Conservation (phyloP, 2,113 vertebrate genomes). For the Dunckerocampus dactyliophorus region DNA sequence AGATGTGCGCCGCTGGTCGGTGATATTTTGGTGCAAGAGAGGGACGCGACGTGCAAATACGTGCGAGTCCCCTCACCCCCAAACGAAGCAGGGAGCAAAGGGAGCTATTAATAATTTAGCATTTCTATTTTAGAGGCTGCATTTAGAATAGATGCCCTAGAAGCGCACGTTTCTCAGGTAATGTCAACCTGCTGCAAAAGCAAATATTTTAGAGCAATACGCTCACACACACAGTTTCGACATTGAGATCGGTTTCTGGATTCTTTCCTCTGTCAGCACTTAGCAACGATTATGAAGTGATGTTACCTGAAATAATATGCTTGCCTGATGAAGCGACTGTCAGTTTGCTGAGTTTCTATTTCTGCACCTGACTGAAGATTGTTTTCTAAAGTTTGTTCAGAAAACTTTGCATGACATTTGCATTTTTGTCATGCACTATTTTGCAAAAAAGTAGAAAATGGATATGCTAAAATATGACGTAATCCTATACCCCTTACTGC, state of each 20-base stretch:
- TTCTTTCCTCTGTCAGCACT: not conserved
- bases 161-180: not conserved
- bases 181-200: conserved; percentile 1
- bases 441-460: too few relatives aligned
- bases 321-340: too few relatives aligned
- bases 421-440: too few relatives aligned
- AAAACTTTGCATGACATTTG: too few relatives aligned
- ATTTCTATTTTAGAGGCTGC: conserved; percentile 1
- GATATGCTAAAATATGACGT: too few relatives aligned
- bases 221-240: not conserved
- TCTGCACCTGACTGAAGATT: too few relatives aligned
- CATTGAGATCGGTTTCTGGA: not conserved
- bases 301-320: too few relatives aligned
- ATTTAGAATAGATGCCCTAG: not conserved
- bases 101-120: conserved; percentile 1
- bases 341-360: too few relatives aligned
- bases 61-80: too few relatives aligned
- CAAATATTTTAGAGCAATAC: not conserved
- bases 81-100: not conserved
- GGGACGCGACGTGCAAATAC: not conserved
- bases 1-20: not conserved
- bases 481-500: too few relatives aligned
- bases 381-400: too few relatives aligned
- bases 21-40: not conserved
- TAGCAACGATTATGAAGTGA: not conserved